A percentile compares a stretch with the other conserved stretches of the same genome.
Evolutionary conservation across 2,797 vertebrate genomes (phyloP).

Genomic region (Sciaenops ocellatus): DNA sequence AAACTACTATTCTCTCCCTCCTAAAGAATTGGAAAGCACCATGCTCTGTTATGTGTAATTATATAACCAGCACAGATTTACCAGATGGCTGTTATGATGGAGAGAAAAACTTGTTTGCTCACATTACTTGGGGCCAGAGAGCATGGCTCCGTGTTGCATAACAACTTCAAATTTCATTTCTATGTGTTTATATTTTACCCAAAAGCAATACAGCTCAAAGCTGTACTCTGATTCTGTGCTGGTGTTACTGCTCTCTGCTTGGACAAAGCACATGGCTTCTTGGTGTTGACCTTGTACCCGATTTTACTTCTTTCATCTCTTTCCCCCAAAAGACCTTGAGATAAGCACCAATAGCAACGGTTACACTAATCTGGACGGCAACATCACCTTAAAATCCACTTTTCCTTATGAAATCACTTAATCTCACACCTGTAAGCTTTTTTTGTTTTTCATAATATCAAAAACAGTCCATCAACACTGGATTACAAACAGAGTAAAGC

Average conservation of each 20-base stretch:
- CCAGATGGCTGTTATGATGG: conserved; percentile 20
- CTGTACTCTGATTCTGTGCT: not conserved
- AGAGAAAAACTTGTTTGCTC: conserved; percentile 24
- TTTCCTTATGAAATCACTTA: conserved; percentile 22
- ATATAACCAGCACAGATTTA: conserved; percentile 26
- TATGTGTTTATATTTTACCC: conserved; percentile 8
- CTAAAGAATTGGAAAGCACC: not conserved
- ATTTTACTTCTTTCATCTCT: not conserved
- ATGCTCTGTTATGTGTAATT: conserved; percentile 18
- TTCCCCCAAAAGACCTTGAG: conserved; percentile 10
- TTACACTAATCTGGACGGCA: conserved; percentile 22
- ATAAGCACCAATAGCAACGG: not conserved
- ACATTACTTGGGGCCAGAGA: conserved; percentile 23
- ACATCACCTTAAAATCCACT: conserved; percentile 48
- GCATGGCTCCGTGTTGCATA: conserved; percentile 23
- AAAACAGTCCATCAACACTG: conserved; percentile 30
- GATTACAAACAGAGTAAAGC: conserved; percentile 43
- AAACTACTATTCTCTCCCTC: not conserved
- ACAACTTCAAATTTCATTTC: conserved; percentile 36
- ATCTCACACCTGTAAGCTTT: conserved; percentile 27
- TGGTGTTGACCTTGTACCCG: conserved; percentile 12
- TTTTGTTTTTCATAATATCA: conserved; percentile 33
- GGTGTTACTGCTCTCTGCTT: not conserved
- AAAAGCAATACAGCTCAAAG: conserved; percentile 16
- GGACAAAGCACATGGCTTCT: not conserved